Percentiles rank a stretch among this genome's conserved stretches.
These are phyloP conservation scores for Mus musculus DNA, from an alignment of 2,113 vertebrate species.

Conservation along the genomic window GRCm39 chr1:132652501-132653000, in stretches of 20 bases:
- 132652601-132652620: neutral
- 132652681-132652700: neutral
- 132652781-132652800: neutral
- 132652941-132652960: neutral
- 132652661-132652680: conserved; percentile 32
- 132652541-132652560: neutral
- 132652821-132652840: conserved; percentile 3
- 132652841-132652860: neutral
- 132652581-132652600: neutral
- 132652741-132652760: neutral
- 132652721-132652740: neutral
- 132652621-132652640: neutral
- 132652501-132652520: no score
- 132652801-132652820: neutral
- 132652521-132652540: neutral
- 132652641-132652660: neutral
- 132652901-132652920: conserved; percentile 31
- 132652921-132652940: neutral
- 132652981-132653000: neutral
- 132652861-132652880: neutral
- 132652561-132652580: neutral
- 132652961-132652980: conserved; percentile 4
- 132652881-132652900: neutral
- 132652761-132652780: conserved; percentile 4
- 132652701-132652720: neutral